These are phyloP conservation scores for Zoanthus solanderi DNA, from an alignment of 92 coral and sea anemone species.

Conservation along the genomic window DNA sequence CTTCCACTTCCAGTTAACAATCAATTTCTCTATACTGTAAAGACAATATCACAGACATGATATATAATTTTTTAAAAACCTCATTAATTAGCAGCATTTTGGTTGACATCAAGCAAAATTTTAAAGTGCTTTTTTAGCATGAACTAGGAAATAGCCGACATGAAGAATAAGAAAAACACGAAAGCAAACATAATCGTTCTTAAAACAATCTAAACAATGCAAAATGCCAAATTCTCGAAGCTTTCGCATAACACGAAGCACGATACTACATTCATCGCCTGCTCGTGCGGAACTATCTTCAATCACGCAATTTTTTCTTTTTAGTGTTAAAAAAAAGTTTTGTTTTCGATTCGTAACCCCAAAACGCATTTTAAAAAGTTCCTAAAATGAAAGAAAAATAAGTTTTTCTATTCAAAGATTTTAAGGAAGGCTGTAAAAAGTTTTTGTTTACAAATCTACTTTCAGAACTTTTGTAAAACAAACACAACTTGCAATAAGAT, in stretches of 20 bases:
- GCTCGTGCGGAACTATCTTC: neutral
- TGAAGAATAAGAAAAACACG: neutral
- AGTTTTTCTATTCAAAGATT: neutral
- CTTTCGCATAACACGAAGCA: neutral
- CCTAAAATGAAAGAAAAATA: neutral
- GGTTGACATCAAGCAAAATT: neutral
- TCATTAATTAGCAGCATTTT: neutral
- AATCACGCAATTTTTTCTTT: too few relatives aligned
- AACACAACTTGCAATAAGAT: neutral
- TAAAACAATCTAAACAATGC: too few relatives aligned
- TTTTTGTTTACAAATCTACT: neutral
- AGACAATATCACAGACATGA: neutral
- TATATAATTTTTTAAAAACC: slow-evolving; percentile 7
- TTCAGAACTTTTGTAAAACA: neutral
- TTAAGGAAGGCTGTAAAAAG: neutral
- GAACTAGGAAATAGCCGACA: neutral
- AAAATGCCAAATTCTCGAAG: neutral
- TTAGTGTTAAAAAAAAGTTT: too few relatives aligned
- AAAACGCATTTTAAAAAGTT: neutral
- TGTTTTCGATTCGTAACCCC: too few relatives aligned
- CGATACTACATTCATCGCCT: neutral
- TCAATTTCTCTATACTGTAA: neutral
- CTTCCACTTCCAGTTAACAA: neutral
- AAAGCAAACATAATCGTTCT: neutral
- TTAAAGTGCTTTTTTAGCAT: slow-evolving; percentile 2